These are phyloP conservation scores for Eubucco bourcierii DNA, from an alignment of 2,113 vertebrate species.

Conservation along the genomic window DNA sequence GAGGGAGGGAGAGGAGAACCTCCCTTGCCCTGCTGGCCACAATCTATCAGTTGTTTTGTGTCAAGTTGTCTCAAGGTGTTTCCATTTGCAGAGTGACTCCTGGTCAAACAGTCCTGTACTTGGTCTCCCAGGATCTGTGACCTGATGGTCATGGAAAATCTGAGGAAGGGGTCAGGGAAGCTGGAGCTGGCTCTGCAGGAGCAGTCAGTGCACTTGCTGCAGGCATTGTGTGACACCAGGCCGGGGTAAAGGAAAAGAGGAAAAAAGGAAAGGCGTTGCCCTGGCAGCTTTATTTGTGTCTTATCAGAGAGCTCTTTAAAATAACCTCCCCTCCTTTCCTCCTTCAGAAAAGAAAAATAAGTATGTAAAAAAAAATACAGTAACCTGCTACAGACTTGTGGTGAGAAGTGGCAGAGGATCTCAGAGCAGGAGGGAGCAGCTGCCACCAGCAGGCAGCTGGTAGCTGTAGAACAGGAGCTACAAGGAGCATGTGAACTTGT, in stretches of 20 bases:
- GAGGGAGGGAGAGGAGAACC: too few relatives aligned
- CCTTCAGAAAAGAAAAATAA: not conserved
- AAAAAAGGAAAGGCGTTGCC: constrained; percentile 53
- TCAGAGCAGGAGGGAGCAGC: not conserved
- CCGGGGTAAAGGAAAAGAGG: not conserved
- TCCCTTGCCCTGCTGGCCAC: too few relatives aligned
- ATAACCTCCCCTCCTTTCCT: constrained; percentile 57
- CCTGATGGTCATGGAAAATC: not conserved
- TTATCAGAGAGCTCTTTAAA: constrained; percentile 31
- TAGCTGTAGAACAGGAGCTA: not conserved
- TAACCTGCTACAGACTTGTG: not conserved
- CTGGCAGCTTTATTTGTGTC: constrained; percentile 40
- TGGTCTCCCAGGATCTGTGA: not conserved
- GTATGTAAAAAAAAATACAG: not conserved
- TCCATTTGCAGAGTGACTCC: not conserved
- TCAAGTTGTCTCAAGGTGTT: not conserved
- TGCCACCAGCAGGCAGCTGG: not conserved
- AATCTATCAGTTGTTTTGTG: not conserved
- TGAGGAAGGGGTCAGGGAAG: not conserved
- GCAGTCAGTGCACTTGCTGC: not conserved
- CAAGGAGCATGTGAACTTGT: too few relatives aligned
- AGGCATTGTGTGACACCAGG: constrained; percentile 24
- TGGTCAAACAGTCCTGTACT: not conserved
- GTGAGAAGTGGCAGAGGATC: not conserved
- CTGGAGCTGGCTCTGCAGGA: not conserved